A percentile compares a stretch with the other conserved stretches of the same genome.
Evolutionary conservation across 2,113 vertebrate genomes (phyloP).

Genomic region (Microtus richardsoni): DNA sequence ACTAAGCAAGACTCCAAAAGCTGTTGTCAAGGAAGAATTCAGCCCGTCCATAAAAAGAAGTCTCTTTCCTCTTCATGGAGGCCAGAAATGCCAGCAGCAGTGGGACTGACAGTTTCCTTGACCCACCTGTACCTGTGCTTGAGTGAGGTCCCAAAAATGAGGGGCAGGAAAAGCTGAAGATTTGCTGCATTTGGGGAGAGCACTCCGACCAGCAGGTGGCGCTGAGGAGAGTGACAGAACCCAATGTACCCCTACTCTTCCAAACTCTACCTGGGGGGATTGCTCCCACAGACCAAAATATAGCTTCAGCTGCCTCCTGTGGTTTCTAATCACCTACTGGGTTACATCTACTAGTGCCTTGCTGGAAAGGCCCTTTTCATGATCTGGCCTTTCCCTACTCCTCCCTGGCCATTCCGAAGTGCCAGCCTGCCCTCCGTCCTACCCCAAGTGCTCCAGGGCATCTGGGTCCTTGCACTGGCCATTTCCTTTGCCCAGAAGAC

Average conservation of each 20-base stretch:
- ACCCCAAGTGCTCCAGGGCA: not conserved
- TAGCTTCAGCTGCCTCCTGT: not conserved
- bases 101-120: not conserved
- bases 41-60: conserved; percentile 79
- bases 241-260: not conserved
- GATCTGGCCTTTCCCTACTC: not conserved
- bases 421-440: not conserved
- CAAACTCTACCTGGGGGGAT: not conserved
- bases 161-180: not conserved
- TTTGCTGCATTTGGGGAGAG: not conserved
- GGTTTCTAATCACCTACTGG: not conserved
- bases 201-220: rapidly evolving
- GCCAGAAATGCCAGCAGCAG: not conserved
- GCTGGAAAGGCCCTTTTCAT: not conserved
- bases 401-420: not conserved
- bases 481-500: not conserved
- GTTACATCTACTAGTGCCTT: not conserved
- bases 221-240: not conserved
- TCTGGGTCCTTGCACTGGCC: not conserved
- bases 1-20: conserved; percentile 83
- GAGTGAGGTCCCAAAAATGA: not conserved
- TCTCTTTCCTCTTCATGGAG: not conserved
- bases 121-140: not conserved
- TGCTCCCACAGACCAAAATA: not conserved
- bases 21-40: conserved; percentile 82